phyloP scores from a whole-genome alignment of 2,113 vertebrate genomes.

The Oceanites oceanicus region DNA sequence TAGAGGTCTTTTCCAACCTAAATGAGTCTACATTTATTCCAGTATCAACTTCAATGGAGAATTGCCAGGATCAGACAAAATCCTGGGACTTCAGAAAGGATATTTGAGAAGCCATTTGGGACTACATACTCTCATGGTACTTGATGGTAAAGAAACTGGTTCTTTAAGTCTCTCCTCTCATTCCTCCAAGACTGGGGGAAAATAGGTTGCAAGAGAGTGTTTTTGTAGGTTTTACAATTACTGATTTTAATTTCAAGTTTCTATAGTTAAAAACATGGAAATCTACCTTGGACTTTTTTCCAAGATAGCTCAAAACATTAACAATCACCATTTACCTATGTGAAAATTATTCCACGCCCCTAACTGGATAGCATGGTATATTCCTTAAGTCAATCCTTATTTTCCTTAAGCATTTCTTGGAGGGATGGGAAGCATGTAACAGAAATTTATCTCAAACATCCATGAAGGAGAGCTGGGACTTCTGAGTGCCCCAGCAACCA shows the following conservation, averaged over 20 bases:
- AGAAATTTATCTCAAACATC: background rate
- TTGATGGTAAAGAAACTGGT: background rate
- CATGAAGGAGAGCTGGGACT: background rate
- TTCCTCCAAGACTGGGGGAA: background rate
- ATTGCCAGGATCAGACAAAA: background rate
- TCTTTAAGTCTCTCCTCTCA: background rate
- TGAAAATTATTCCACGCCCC: background rate
- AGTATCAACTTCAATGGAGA: background rate
- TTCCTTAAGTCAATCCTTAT: background rate
- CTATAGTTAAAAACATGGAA: background rate
- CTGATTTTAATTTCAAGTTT: background rate
- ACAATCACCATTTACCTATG: background rate
- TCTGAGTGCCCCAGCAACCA: background rate
- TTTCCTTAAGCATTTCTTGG: background rate
- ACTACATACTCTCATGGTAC: background rate
- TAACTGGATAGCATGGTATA: background rate
- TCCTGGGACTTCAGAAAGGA: background rate
- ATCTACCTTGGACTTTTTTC: background rate
- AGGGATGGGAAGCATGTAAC: background rate
- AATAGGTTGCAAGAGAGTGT: background rate
- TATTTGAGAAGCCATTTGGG: background rate
- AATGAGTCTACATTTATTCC: background rate
- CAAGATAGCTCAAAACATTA: background rate
- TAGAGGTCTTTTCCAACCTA: no score
- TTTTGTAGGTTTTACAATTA: background rate